Evolutionary conservation across 2,113 vertebrate genomes (phyloP).

Genomic region (Coregonus clupeaformis): DNA sequence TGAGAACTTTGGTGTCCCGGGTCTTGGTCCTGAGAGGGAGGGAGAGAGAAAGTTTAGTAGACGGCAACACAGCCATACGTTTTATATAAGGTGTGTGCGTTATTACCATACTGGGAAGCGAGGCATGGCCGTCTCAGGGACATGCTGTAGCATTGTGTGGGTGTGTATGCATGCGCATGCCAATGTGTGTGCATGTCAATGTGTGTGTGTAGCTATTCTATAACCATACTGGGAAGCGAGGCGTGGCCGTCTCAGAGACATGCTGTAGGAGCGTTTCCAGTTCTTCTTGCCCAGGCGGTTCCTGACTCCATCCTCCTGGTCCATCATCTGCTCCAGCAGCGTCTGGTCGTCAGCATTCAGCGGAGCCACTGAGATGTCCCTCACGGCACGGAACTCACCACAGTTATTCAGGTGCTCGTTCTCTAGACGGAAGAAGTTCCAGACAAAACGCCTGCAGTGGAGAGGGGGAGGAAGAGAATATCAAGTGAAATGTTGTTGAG

Average conservation of each 20-base stretch:
- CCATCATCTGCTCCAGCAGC: constrained; percentile 98
- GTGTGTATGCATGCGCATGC: background rate
- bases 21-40: constrained; percentile 82
- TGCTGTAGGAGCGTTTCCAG: constrained; percentile 95
- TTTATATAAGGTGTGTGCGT: background rate
- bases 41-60: background rate
- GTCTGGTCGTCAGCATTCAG: constrained; percentile 98
- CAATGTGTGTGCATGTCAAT: background rate
- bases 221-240: constrained; percentile 87
- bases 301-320: constrained; percentile 95
- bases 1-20: constrained; percentile 93
- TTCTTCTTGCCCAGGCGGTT: constrained; percentile 93
- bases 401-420: constrained; percentile 99
- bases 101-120: background rate
- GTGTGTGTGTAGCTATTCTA: constrained; percentile 17
- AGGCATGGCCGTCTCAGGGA: background rate
- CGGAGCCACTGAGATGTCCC: constrained; percentile 97
- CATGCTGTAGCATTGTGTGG: background rate
- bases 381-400: constrained; percentile 94
- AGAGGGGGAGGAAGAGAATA: background rate
- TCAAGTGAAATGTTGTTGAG: background rate
- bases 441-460: constrained; percentile 88
- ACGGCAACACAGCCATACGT: background rate
- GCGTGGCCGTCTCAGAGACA: constrained; percentile 86
- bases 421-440: constrained; percentile 98